phyloP scores from a whole-genome alignment of 2,113 vertebrate genomes.

The Blennius ocellaris region DNA sequence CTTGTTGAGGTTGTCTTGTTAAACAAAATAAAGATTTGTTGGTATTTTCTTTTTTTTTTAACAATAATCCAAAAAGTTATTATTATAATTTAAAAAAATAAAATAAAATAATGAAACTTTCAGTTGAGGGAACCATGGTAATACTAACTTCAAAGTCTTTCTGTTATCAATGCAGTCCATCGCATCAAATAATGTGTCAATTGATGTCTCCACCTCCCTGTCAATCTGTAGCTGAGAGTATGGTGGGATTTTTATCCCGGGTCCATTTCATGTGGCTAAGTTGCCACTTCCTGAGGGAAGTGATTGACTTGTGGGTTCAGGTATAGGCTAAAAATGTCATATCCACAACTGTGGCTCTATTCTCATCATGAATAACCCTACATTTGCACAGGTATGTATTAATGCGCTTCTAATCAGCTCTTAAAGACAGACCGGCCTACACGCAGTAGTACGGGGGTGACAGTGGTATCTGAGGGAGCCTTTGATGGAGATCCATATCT shows the following conservation, averaged over 20 bases:
- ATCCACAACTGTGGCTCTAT: conserved; percentile 13
- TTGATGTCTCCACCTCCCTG: conserved; percentile 9
- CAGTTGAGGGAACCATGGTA: no score
- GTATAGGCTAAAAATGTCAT: conserved; percentile 52
- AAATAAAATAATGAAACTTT: not conserved
- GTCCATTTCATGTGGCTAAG: conserved; percentile 68
- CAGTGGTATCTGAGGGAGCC: conserved; percentile 63
- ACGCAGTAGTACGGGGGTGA: conserved; percentile 66
- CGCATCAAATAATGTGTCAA: conserved; percentile 12
- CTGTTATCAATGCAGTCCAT: conserved; percentile 3
- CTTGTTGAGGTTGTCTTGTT: no score
- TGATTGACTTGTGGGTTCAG: conserved; percentile 56
- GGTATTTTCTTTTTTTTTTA: no score
- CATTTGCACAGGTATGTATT: conserved; percentile 23
- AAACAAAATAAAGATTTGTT: no score
- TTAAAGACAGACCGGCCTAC: conserved; percentile 45
- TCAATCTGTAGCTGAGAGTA: conserved; percentile 10
- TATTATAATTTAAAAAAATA: conserved; percentile 15
- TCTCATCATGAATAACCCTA: conserved; percentile 30
- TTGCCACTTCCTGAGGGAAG: conserved; percentile 68
- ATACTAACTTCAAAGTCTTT: conserved; percentile 39
- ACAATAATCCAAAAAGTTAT: no score
- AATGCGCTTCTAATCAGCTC: conserved; percentile 42
- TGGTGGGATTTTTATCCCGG: conserved; percentile 26
- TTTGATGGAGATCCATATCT: conserved; percentile 80